Conservation (phyloP, 2,797 vertebrate species). For the Rhynchotus rufescens region DNA sequence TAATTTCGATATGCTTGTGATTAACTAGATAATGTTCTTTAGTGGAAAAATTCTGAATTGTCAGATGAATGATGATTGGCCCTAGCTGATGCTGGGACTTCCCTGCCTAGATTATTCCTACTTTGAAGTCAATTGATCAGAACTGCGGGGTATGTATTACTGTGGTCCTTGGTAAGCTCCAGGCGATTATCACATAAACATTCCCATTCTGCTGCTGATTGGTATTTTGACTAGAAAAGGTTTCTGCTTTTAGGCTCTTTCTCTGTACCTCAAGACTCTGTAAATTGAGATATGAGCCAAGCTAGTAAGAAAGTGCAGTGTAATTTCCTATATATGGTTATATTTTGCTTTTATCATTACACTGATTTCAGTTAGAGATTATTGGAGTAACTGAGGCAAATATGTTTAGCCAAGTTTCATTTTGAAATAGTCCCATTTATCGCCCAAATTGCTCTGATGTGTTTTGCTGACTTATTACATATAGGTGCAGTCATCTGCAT, state of each 20-base stretch:
- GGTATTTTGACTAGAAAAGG: not conserved
- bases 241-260: not conserved
- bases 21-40: not conserved
- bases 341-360: not conserved
- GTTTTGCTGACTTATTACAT: not conserved
- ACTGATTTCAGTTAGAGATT: not conserved
- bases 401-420: not conserved
- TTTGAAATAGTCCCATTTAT: not conserved
- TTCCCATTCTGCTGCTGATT: not conserved
- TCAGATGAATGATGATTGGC: not conserved
- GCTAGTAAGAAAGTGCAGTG: not conserved
- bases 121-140: not conserved
- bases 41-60: not conserved
- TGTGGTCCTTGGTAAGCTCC: not conserved
- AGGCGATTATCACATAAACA: not conserved
- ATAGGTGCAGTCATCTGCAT: not conserved
- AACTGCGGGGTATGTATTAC: not conserved
- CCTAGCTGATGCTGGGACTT: not conserved
- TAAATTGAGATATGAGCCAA: not conserved
- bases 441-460: not conserved
- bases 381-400: not conserved
- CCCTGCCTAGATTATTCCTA: not conserved
- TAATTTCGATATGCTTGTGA: not conserved
- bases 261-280: not conserved
- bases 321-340: not conserved